These are phyloP conservation scores for Drosophila melanica DNA, from an alignment of 1,140 invertebrate genomes.

Conservation along the genomic window DNA sequence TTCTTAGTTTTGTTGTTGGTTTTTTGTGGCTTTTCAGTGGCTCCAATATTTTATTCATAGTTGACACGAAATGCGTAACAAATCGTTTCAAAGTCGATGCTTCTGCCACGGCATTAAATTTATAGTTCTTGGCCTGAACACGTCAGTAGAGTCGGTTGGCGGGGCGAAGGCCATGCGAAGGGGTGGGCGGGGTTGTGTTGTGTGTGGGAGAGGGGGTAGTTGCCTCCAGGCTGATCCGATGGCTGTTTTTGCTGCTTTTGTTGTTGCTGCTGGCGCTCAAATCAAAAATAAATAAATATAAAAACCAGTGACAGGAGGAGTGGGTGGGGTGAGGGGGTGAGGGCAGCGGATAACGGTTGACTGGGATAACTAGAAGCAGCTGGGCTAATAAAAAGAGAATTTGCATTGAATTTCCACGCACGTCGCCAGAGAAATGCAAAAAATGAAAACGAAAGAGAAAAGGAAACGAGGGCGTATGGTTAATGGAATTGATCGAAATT, in stretches of 20 bases:
- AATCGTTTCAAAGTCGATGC: constrained; percentile 70
- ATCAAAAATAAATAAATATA: constrained; percentile 81
- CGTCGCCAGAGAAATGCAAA: constrained; percentile 28
- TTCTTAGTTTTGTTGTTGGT: constrained; percentile 15
- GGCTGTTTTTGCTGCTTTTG: constrained; percentile 20
- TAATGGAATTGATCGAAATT: constrained; percentile 2
- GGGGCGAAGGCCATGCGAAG: no score
- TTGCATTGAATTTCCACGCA: constrained; percentile 64
- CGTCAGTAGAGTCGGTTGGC: not conserved
- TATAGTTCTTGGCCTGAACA: constrained; percentile 71
- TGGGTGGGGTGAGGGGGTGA: not conserved
- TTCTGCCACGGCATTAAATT: constrained; percentile 60
- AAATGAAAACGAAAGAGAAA: not conserved
- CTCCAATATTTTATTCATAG: constrained; percentile 81
- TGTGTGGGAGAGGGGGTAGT: not conserved
- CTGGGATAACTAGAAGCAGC: constrained; percentile 45
- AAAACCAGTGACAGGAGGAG: constrained; percentile 47
- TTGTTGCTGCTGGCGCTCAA: constrained; percentile 49
- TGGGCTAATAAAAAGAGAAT: constrained; percentile 64
- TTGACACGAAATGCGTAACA: constrained; percentile 82
- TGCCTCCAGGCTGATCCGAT: constrained; percentile 31
- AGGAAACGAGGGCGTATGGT: not conserved
- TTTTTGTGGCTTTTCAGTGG: constrained; percentile 60
- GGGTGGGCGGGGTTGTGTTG: not conserved
- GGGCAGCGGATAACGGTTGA: not conserved